These are phyloP conservation scores for Sphaeridia pumilis DNA, from an alignment of 2,888 invertebrate genomes.

Conservation along the genomic window DNA sequence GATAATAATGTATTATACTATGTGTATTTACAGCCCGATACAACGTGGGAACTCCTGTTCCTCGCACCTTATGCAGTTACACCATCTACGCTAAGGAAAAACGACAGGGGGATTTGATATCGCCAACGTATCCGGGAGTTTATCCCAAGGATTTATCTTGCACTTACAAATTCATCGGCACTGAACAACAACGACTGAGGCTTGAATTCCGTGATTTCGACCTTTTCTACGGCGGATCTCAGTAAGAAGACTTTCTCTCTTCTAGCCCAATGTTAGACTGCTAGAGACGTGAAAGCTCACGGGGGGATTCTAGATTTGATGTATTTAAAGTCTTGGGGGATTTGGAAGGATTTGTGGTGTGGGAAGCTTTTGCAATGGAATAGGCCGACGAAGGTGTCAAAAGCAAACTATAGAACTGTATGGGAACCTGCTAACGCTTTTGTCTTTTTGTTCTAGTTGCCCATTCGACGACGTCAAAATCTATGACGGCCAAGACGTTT, in stretches of 20 bases:
- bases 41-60: constrained; percentile 79
- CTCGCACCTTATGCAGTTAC: constrained; percentile 69
- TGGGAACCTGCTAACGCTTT: no score
- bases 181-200: constrained; percentile 77
- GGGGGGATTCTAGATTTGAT: no score
- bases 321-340: no score
- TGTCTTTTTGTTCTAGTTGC: constrained; percentile 66
- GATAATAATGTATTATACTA: no score
- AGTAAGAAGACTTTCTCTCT: constrained; percentile 53
- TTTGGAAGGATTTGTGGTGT: no score
- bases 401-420: no score
- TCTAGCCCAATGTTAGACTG: no score
- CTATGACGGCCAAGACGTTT: constrained; percentile 83
- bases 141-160: constrained; percentile 95
- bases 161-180: constrained; percentile 84
- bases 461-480: constrained; percentile 97
- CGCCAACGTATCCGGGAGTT: constrained; percentile 97
- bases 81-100: constrained; percentile 38
- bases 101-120: constrained; percentile 63
- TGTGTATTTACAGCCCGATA: constrained; percentile 54
- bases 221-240: constrained; percentile 94
- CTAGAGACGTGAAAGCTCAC: no score
- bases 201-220: constrained; percentile 97
- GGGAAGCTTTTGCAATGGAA: no score
- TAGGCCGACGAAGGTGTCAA: no score